Evolutionary conservation across 2,113 vertebrate species (phyloP), one percentile per base, ranked within the genome.

Genomic region (Notarius lentiginosus): DNA sequence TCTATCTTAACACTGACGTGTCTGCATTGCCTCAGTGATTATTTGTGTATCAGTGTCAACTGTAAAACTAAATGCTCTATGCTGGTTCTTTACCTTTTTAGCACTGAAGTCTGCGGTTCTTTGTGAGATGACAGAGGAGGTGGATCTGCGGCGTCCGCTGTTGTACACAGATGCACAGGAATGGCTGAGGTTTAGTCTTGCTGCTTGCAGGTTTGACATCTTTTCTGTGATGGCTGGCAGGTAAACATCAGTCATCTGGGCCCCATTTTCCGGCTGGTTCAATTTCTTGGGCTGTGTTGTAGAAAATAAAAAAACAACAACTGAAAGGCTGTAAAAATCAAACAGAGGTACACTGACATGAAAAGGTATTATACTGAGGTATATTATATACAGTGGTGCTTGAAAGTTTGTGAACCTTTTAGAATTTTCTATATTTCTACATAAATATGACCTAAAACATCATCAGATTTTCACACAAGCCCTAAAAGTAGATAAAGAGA

Each of bases 91-190:
- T 65, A 94, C 94, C 92, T 92, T 89, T 87, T 92, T 94, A 73
- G 79, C 85, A n/a, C 55, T 24, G 73, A 15, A 81, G 58, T 75
- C 82, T 22, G 81, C 89, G 24, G 88, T 86, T 90, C 79, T 91
- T 80, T 92, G 93, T 12, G 93, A 95, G 68, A 85, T 30, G 0
- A 93, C 72, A 0, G 95, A 95, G 7, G 94, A 93, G 84, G 94
- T 84, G 0, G 94, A 95, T 34, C 91, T 93, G 72, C 92, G 90
- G 18, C 92, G 90, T 79, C 91, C 92, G 90, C 91, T 92, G 87
- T 90, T 90, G 27, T 91, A 90, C 27, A 94, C 91, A 72, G 93
- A 93, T 10, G 92, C 90, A 22, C 93, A 95, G 63, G 94, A 95
- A 87, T 94, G 94, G 84, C 91, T 95, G 83, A 95, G 92, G 53